These are phyloP conservation scores for Meriones psammophilus DNA, from an alignment of 2,797 vertebrate genomes.

Conservation along the genomic window DNA sequence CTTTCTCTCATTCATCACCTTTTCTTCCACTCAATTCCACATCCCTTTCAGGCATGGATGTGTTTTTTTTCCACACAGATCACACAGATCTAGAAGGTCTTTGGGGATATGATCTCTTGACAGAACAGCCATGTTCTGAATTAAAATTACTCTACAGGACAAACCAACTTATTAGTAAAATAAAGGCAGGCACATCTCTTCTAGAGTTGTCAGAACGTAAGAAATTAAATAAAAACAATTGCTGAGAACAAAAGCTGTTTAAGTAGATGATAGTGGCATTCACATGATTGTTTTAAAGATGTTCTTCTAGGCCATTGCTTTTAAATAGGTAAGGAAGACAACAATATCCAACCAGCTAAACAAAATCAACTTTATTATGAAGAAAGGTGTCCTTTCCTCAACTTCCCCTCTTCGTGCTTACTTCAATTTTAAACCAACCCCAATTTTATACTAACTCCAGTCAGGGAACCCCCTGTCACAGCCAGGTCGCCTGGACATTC, in stretches of 20 bases:
- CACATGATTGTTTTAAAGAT: background rate
- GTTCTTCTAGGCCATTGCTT: background rate
- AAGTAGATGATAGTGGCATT: background rate
- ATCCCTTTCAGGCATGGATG: too few relatives aligned
- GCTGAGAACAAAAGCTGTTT: background rate
- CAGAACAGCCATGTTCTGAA: too few relatives aligned
- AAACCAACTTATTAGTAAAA: background rate
- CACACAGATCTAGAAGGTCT: too few relatives aligned
- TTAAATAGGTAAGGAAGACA: background rate
- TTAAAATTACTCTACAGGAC: too few relatives aligned
- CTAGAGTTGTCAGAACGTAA: background rate
- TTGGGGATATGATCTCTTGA: too few relatives aligned
- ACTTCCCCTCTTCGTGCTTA: background rate
- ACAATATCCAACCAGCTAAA: background rate
- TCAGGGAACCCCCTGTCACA: background rate
- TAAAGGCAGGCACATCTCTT: background rate
- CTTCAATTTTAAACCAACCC: background rate
- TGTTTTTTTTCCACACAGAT: too few relatives aligned
- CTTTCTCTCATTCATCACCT: too few relatives aligned
- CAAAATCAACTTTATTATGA: background rate
- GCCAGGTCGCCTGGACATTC: too few relatives aligned
- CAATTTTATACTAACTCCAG: background rate
- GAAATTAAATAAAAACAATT: slow-evolving; percentile 37
- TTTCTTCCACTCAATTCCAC: too few relatives aligned
- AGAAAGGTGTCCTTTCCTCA: background rate